A percentile compares a stretch with the other conserved stretches of the same genome.
Conservation (phyloP, 2,888 invertebrate genomes). For the Scrobipalpa atriplicella region DNA sequence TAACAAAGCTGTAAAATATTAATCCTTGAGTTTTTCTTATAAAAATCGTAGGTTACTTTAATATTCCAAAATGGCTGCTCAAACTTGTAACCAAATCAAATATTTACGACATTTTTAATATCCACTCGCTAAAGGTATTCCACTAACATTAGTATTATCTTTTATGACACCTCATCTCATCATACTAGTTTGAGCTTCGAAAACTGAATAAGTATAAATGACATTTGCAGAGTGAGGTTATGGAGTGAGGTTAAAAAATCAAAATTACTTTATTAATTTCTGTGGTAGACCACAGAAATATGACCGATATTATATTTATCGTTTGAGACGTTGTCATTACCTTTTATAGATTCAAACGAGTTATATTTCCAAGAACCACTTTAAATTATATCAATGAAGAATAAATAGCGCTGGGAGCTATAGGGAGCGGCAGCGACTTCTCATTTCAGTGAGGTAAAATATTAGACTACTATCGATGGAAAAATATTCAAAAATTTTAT, state of each 20-base stretch:
- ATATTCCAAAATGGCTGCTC: not conserved
- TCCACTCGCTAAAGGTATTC: constrained; percentile 12
- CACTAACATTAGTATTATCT: constrained; percentile 38
- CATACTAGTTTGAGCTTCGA: constrained; percentile 43
- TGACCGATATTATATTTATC: not conserved
- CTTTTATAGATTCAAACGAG: no score
- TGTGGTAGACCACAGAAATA: constrained; percentile 63
- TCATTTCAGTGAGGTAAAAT: no score
- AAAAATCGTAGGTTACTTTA: not conserved
- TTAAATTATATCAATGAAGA: no score
- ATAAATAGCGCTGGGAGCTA: no score
- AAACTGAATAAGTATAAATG: constrained; percentile 64
- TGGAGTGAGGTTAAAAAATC: constrained; percentile 59
- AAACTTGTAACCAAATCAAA: not conserved
- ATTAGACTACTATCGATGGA: no score
- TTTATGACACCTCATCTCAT: constrained; percentile 23
- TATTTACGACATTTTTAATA: constrained; percentile 21
- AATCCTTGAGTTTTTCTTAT: no score
- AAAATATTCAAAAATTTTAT: no score
- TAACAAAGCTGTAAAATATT: no score
- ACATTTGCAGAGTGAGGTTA: no score
- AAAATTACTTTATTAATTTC: constrained; percentile 64
- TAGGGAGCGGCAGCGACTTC: no score
- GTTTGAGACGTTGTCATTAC: not conserved
- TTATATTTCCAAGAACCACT: no score